Evolutionary conservation across 2,113 vertebrate species (phyloP), one percentile per base, ranked within the genome.

Genomic region (Nesoenas mayeri): DNA sequence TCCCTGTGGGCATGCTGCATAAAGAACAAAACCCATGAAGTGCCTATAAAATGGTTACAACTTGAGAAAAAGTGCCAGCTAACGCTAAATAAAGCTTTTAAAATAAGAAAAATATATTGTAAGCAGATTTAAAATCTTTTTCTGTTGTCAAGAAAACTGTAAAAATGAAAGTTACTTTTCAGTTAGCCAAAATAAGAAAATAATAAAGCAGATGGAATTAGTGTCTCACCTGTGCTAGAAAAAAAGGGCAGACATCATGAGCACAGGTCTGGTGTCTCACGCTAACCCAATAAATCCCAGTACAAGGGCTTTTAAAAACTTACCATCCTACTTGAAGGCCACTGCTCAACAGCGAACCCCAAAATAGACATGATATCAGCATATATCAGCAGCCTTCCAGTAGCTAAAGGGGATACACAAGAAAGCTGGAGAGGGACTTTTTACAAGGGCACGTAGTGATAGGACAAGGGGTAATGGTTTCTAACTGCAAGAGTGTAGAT

Each of bases 21-120:
- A 79, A 26, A 81, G 20, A 84, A 16, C 18, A 81, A 92, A 88
- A 86, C 5, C 15, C 32, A 36, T 66, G 21, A 91, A 77, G 17
- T 42, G 50, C 18, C 72, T 80, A 34, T 71, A 84, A 89, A 92
- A 78, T 74, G 18, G 28, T 78, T 90, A 77, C n/a, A 86, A 51
- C 15, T 19, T 15, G 20, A 82, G 32, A 51, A 61, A 71, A 91
- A 53, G 7, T 47, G 40, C 15, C 75, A 88, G 47, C n/a, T 77
- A 66, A n/a, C 16, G n/a, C 7, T 32, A 47, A 67, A 13, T 5
- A 75, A 71, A 70, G 3, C 12, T 85, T 89, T 88, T 56, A 32
- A 62, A 95, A 36, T 54, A 32, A 40, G 50, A n/a, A 58, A 88
- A 94, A 51, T 12, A 34, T 4, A 4, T 65, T 57, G 14, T 10